Evolutionary conservation across 2,797 vertebrate species (phyloP).

Genomic region (Phrynocephalus vlangalii): DNA sequence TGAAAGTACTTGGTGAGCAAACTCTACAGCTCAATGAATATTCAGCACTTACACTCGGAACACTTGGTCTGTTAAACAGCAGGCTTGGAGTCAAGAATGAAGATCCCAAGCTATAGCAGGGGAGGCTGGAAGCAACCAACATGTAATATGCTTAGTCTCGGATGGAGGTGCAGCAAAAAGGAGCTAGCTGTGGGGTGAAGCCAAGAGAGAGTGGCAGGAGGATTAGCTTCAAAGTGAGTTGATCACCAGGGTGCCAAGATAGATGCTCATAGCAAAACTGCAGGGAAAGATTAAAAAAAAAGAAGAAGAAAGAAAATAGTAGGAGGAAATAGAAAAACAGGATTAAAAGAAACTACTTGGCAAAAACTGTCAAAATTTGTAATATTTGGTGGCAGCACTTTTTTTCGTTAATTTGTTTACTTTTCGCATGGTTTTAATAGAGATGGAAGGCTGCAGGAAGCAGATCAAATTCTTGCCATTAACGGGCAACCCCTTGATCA

Average conservation of each 20-base stretch:
- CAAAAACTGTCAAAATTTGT: constrained; percentile 53
- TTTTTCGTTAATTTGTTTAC: constrained; percentile 12
- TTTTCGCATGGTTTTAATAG: constrained; percentile 73
- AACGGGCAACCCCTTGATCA: constrained; percentile 91
- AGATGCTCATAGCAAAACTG: constrained; percentile 56
- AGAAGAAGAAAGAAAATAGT: constrained; percentile 34
- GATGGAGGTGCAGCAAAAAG: constrained; percentile 40
- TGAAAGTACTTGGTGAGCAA: constrained; percentile 50
- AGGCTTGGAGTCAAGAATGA: constrained; percentile 55
- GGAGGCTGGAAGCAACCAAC: constrained; percentile 19
- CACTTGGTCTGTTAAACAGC: constrained; percentile 55
- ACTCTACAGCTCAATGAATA: constrained; percentile 52
- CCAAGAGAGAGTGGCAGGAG: constrained; percentile 30
- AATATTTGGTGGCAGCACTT: constrained; percentile 47
- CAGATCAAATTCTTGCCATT: constrained; percentile 96
- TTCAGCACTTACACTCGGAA: constrained; percentile 43
- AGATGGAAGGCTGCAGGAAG: constrained; percentile 93
- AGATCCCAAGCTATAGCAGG: constrained; percentile 54
- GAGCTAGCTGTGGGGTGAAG: constrained; percentile 53
- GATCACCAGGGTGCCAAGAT: constrained; percentile 45
- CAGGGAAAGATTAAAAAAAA: constrained; percentile 43
- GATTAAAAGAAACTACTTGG: constrained; percentile 54
- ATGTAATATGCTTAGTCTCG: constrained; percentile 59
- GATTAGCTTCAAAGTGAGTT: constrained; percentile 65
- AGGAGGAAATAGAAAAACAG: constrained; percentile 29